Evolutionary conservation across 2,888 invertebrate species (phyloP), one percentile per base, ranked within the genome.

Genomic region (Sipha maydis): DNA sequence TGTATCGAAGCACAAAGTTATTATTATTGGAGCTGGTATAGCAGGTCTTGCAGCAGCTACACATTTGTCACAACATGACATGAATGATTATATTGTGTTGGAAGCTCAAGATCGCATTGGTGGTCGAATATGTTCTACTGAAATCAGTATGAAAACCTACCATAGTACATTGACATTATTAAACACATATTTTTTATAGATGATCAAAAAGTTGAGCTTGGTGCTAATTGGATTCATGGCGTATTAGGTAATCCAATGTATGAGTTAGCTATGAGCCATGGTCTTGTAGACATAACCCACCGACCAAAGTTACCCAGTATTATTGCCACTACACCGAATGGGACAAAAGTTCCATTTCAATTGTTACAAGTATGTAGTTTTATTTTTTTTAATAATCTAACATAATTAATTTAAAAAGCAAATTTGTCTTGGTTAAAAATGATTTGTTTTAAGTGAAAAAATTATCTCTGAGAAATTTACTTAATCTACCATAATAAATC

Each of bases 181-280:
- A 61, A 41, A 77, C 0, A 25, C 54, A 25, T 41, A 4, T 76
- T 0, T 41, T 88, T 67, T 73, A 61, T 75, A 93, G 93, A 92
- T 69, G 91, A 91, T 41, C 91, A 92, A 83, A 92, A 92, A 91
- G 94, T 97, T 79, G 97, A 98, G 92, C 92, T 97, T 90, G 98
- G 98, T 89, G 97, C 97, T 56, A 97, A 97, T 92, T 97, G 97
- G 97, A 97, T 98, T 90, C 97, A 98, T 91, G 98, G 98, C 71
- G 96, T 97, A 82, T 92, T 97, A 75, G 96, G 96, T 38, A 98
- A 98, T 93, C 96, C 97, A 0, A 96, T 97, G 91, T 97, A 96
- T 91, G 96, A 97, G 92, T 93, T 97, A 90, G 97, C 97, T 0
- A 95, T 96, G 93, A 95, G 96, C 28, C 94, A 96, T 91, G 95